Evolutionary conservation across 2,888 invertebrate species (phyloP), one percentile per base, ranked within the genome.

Genomic region (Ceramica pisi): DNA sequence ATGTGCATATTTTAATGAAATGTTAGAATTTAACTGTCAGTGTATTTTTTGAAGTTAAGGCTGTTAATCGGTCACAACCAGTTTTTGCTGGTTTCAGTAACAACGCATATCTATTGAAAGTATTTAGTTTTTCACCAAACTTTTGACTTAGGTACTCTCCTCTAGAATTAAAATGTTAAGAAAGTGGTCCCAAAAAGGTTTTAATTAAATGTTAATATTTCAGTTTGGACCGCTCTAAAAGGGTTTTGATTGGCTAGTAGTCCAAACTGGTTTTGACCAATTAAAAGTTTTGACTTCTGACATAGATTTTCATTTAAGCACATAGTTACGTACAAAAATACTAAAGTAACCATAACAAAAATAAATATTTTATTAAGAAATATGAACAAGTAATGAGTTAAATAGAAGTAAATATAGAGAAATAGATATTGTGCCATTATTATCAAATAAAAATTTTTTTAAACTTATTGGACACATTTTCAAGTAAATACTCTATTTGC

Each of bases 391-490:
- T 71, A 41, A 51, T 64, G 53, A 59, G n/a, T 62, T 35, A 50
- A 81, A 69, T 78, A 84, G 64, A 64, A 53, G 16, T 77, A 64
- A 67, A 70, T 66, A 68, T 75, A 75, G 72, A 55, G 71, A 67
- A 61, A 78, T 71, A 79, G 50, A 59, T 60, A 64, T 64, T 74
- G 84, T 83, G 82, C 82, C 82, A 83, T 83, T 79, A 64, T 66
- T 71, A 69, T 67, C 62, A 63, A 65, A 65, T 77, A 65, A 23
- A 16, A 50, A 50, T 67, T 46, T 19, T 72, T 67, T 67, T 51
- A 38, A 46, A 67, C 12, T 57, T 44, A 66, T 67, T 67, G 19
- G n/a, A 67, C 38, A 67, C 26, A 75, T 51, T 57, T 44, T 50
- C 21, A 35, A 57, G 19, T 57, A 75, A 75, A 56, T 41, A 35